A percentile compares a stretch with the other conserved stretches of the same genome.
Evolutionary conservation across 2,797 vertebrate genomes (phyloP).

Genomic region (Sebastes matsubarae): DNA sequence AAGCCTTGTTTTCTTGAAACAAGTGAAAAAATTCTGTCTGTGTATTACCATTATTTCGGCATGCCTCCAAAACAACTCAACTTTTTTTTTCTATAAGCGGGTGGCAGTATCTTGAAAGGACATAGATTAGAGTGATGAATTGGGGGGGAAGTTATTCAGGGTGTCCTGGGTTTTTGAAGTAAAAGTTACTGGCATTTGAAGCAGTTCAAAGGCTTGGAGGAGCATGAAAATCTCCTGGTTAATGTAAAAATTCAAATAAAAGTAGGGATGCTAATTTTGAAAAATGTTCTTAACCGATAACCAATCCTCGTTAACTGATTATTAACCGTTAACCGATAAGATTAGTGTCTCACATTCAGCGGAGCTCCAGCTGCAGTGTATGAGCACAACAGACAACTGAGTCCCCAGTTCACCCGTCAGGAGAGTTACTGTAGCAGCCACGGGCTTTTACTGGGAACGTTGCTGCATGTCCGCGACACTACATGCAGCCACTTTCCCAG

Average conservation of each 20-base stretch:
- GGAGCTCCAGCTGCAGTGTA: accelerated
- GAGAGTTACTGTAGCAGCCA: too few relatives aligned
- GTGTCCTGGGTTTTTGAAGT: background rate
- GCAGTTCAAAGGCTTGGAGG: background rate
- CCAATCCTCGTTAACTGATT: too few relatives aligned
- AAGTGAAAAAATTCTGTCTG: background rate
- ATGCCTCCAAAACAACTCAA: constrained; percentile 2
- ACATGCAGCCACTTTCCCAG: too few relatives aligned
- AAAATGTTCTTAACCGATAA: too few relatives aligned
- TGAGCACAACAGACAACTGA: too few relatives aligned
- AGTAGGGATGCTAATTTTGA: too few relatives aligned
- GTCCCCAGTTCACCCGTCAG: too few relatives aligned
- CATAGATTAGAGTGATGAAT: background rate
- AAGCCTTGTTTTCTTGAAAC: background rate
- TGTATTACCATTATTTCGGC: background rate
- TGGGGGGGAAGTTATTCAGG: background rate
- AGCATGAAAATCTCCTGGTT: background rate
- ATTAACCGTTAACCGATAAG: too few relatives aligned
- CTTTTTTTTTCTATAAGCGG: background rate
- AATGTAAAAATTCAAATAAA: too few relatives aligned
- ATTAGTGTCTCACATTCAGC: too few relatives aligned
- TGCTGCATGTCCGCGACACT: too few relatives aligned
- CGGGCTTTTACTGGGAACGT: too few relatives aligned
- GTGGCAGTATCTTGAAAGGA: background rate
- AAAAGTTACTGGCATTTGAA: background rate